These are phyloP conservation scores for Pterocles burchelli DNA, from an alignment of 2,113 vertebrate genomes.

Conservation along the genomic window DNA sequence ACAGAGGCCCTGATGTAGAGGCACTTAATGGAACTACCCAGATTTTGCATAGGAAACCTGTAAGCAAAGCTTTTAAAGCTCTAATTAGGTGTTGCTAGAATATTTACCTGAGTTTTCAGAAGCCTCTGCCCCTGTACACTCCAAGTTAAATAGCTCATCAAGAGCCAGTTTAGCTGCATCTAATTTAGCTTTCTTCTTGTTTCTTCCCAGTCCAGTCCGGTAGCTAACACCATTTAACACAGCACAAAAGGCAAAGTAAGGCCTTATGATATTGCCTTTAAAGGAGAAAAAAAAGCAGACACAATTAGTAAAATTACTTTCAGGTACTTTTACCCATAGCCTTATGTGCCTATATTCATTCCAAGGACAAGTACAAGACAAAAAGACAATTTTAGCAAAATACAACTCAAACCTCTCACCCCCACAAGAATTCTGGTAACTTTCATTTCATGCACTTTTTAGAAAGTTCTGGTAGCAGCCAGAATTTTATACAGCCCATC, in stretches of 20 bases:
- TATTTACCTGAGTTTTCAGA: constrained; percentile 74
- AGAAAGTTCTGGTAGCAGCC: not conserved
- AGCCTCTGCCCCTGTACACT: constrained; percentile 44
- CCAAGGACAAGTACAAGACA: not conserved
- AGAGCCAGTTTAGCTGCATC: constrained; percentile 88
- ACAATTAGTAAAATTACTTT: not conserved
- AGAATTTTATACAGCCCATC: not conserved
- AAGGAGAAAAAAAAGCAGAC: not conserved
- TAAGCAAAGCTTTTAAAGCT: not conserved
- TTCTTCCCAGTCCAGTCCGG: constrained; percentile 87
- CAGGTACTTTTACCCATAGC: not conserved
- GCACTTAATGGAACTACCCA: not conserved
- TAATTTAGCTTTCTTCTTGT: constrained; percentile 87
- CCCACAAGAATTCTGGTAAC: rapidly evolving
- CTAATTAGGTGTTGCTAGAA: not conserved
- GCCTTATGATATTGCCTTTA: constrained; percentile 77
- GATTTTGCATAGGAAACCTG: not conserved
- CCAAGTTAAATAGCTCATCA: constrained; percentile 78
- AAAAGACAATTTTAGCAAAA: not conserved
- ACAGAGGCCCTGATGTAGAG: not conserved
- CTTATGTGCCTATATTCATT: not conserved
- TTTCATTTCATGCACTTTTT: rapidly evolving
- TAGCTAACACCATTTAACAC: constrained; percentile 87
- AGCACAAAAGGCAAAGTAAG: constrained; percentile 92
- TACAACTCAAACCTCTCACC: not conserved